Conservation (phyloP, 2,888 invertebrate species). For the Andrena fulva region DNA sequence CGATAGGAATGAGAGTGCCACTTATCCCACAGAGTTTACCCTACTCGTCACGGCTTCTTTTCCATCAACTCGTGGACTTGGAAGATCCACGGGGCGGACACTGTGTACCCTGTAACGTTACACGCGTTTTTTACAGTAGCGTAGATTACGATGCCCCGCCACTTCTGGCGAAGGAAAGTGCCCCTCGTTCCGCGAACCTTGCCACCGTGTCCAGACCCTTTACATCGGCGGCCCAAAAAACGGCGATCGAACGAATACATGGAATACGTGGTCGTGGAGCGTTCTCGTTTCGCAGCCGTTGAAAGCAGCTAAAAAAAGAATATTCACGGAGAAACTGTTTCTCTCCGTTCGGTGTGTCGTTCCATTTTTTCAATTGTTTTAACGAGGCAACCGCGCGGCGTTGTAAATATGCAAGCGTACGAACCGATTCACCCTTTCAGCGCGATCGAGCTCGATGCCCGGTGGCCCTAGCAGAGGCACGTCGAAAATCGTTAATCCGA, state of each 20-base stretch:
- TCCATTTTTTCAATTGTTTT: not conserved
- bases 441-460: not conserved
- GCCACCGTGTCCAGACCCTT: not conserved
- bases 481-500: conserved; percentile 64
- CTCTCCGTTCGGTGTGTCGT: not conserved
- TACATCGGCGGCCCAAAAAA: not conserved
- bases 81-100: not conserved
- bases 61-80: not conserved
- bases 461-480: conserved; percentile 3
- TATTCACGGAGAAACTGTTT: not conserved
- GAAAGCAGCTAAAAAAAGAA: not conserved
- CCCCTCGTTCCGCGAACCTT: not conserved
- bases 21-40: conserved; percentile 5
- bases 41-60: not conserved
- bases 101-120: conserved; percentile 21
- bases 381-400: not conserved
- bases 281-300: not conserved
- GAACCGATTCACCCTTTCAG: conserved; percentile 23
- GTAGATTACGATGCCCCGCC: not conserved
- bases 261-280: not conserved
- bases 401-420: not conserved
- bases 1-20: conserved; percentile 1
- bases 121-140: not conserved
- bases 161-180: not conserved
- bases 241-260: no score